Conservation (phyloP, 2,888 invertebrate genomes). For the Scelioninae gen. 1 region DNA sequence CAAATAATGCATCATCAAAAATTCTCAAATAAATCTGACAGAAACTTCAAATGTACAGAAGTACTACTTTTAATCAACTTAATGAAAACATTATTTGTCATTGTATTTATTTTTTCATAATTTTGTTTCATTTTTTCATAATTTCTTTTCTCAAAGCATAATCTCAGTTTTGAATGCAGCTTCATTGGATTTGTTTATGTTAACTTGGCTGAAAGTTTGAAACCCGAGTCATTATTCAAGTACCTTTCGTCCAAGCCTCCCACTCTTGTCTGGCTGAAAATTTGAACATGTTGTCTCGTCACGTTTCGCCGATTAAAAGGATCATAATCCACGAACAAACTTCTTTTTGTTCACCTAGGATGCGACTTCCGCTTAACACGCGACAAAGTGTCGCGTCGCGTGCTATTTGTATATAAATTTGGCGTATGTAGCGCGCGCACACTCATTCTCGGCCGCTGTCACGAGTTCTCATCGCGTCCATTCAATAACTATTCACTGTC, state of each 20-base stretch:
- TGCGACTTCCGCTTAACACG: slow-evolving; percentile 18
- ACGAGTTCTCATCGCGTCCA: slow-evolving; percentile 25
- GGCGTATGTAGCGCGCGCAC: slow-evolving; percentile 13
- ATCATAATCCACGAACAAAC: slow-evolving; percentile 22
- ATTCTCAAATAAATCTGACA: too few relatives aligned
- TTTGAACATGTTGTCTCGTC: slow-evolving; percentile 79
- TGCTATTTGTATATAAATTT: slow-evolving; percentile 48
- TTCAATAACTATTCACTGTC: slow-evolving; percentile 31
- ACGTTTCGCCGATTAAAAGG: slow-evolving; percentile 20
- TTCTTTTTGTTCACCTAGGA: neutral
- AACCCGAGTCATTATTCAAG: too few relatives aligned
- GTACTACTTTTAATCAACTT: too few relatives aligned
- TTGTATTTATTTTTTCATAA: too few relatives aligned
- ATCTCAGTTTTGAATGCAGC: too few relatives aligned
- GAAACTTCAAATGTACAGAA: too few relatives aligned
- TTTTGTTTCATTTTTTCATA: too few relatives aligned
- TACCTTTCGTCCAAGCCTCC: slow-evolving; percentile 82
- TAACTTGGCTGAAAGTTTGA: too few relatives aligned
- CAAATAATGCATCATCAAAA: too few relatives aligned
- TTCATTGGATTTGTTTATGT: too few relatives aligned
- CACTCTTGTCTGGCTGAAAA: slow-evolving; percentile 80
- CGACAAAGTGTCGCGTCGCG: slow-evolving; percentile 33
- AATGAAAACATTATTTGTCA: too few relatives aligned
- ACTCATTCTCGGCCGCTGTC: slow-evolving; percentile 14
- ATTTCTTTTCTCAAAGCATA: too few relatives aligned